Evolutionary conservation across 2,888 invertebrate species (phyloP), one percentile per base, ranked within the genome.

Genomic region (Metallyticus violacea): DNA sequence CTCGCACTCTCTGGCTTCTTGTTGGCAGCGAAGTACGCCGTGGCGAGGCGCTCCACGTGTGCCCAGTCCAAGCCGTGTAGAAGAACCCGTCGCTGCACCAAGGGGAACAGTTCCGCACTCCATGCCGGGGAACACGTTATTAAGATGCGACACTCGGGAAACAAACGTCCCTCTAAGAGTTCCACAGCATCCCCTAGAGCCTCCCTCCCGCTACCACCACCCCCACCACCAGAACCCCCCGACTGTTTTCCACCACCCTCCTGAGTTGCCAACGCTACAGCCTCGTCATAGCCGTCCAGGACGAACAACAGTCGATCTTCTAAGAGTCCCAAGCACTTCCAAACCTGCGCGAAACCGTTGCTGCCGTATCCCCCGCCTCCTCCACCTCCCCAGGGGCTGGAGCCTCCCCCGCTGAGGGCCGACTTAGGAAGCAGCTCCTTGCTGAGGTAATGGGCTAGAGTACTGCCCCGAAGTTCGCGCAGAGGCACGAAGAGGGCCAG

Each of bases 221-320:
- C 86, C 77, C 80, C 86, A 80, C 81, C 88, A 62, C 15, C 9
- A 62, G 15, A 9, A 62, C 40, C 40, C 9, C 15, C 9, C 15
- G 9, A 22, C 4, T 22, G 15, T 87, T 77, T 87, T 26, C 86
- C 90, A 89, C 81, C 89, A 89, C 81, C 89, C 89, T n/a, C 91
- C 90, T 83, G 86, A 15, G 85, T 81, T 26, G 86, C 85, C 40
- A 87, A 29, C 2, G 85, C 28, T 27, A 91, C 90, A 26, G 92
- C 92, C 88, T 93, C 92, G 89, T 93, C 93, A 89, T 93, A 93
- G 0, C 93, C 93, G 89, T 93, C 93, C 77, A 94, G 90, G 27
- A 94, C 91, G 88, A 94, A 92, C 15, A 93, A 91, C 27, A 93
- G 90, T 30, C 93, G 91, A 76, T 93, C 92, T 86, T 93, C 92